These are phyloP conservation scores for Uropetala carovei DNA, from an alignment of 2,888 invertebrate species.

Conservation along the genomic window DNA sequence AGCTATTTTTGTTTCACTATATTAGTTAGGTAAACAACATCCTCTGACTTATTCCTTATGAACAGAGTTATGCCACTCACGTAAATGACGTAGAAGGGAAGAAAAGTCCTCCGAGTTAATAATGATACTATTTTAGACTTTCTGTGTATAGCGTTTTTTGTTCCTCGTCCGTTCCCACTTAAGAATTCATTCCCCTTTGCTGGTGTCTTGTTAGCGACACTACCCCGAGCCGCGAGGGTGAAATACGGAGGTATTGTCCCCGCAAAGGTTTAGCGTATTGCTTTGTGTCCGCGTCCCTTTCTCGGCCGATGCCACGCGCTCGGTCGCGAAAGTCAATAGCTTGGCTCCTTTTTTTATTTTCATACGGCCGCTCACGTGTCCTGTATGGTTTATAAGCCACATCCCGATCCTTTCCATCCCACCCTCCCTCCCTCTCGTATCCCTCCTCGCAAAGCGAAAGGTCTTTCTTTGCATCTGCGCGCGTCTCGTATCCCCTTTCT, in stretches of 20 bases:
- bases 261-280: not conserved
- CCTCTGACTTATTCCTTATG: too few species aligned
- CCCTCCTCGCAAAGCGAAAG: not conserved
- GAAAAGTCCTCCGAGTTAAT: not conserved
- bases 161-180: not conserved
- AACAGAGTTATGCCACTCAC: too few species aligned
- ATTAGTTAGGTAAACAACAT: too few species aligned
- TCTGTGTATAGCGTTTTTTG: not conserved
- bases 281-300: not conserved
- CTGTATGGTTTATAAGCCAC: too few species aligned
- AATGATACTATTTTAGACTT: not conserved
- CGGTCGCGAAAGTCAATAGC: constrained; percentile 18
- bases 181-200: constrained; percentile 24
- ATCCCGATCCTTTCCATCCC: not conserved
- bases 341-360: not conserved
- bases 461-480: not conserved
- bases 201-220: constrained; percentile 19
- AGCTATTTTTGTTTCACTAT: too few species aligned
- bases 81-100: not conserved
- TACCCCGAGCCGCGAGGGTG: constrained; percentile 3
- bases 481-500: not conserved
- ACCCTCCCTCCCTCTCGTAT: not conserved
- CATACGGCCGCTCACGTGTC: not conserved
- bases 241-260: constrained; percentile 24
- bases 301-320: constrained; percentile 4